Conservation (phyloP, 2,888 invertebrate genomes). For the Nomada lathburiana region DNA sequence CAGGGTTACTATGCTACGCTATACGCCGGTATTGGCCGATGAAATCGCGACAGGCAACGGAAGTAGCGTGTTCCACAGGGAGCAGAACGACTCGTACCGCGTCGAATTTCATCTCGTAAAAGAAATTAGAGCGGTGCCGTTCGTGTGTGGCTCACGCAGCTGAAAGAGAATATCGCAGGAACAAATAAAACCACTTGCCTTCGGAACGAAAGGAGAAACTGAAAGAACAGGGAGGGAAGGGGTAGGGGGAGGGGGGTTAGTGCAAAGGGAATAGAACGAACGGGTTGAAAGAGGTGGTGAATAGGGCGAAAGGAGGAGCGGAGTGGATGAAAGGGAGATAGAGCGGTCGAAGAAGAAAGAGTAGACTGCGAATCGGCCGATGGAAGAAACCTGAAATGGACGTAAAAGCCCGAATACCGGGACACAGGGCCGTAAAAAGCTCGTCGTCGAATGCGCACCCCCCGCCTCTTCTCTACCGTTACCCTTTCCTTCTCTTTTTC, state of each 20-base stretch:
- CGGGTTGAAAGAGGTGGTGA: conserved; percentile 6
- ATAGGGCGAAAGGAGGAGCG: not conserved
- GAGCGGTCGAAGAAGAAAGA: conserved; percentile 32
- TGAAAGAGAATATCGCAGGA: conserved; percentile 32
- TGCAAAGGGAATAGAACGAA: conserved; percentile 27
- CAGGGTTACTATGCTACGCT: not conserved
- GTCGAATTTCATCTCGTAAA: conserved; percentile 79
- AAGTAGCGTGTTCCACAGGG: not conserved
- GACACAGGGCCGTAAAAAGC: conserved; percentile 78
- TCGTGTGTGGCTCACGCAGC: conserved; percentile 35
- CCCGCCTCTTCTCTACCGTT: conserved; percentile 33
- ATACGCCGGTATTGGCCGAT: conserved; percentile 16
- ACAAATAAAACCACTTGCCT: conserved; percentile 37
- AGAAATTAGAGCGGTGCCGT: conserved; percentile 74
- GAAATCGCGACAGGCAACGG: conserved; percentile 14
- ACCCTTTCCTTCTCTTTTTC: not conserved
- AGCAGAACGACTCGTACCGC: conserved; percentile 50
- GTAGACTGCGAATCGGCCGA: conserved; percentile 34
- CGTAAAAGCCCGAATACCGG: conserved; percentile 78
- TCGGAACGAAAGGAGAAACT: conserved; percentile 27
- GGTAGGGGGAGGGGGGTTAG: not conserved
- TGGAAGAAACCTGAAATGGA: conserved; percentile 70
- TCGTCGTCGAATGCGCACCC: conserved; percentile 78
- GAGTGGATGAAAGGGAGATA: conserved; percentile 10
- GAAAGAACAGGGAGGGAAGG: conserved; percentile 11